Evolutionary conservation across 1,140 invertebrate genomes (phyloP).

Genomic region (Uloborus diversus): DNA sequence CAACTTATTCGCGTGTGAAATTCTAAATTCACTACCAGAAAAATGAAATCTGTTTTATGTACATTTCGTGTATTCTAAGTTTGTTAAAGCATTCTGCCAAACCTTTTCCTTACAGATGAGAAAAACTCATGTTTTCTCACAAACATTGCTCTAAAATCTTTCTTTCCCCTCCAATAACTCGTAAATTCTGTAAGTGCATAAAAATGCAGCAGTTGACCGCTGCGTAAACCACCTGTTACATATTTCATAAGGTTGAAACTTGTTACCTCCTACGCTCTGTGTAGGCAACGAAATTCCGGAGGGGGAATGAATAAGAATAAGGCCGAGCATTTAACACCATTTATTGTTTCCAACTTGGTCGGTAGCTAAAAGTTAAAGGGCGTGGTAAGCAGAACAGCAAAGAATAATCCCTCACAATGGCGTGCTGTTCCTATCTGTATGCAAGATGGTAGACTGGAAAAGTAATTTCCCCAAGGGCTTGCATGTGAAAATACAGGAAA

Average conservation of each 20-base stretch:
- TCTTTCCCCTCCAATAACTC: too few species aligned
- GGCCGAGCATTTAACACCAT: slow-evolving; percentile 35
- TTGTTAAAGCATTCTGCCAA: too few species aligned
- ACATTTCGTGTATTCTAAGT: too few species aligned
- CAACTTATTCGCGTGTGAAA: too few species aligned
- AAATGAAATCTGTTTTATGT: too few species aligned
- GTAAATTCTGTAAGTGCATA: too few species aligned
- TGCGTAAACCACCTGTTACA: slow-evolving; percentile 42
- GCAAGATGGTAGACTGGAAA: slow-evolving; percentile 18
- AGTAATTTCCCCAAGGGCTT: slow-evolving; percentile 40
- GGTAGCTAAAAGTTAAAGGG: too few species aligned
- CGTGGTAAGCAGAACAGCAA: slow-evolving; percentile 7
- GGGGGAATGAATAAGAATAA: slow-evolving; percentile 32
- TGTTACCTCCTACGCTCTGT: too few species aligned
- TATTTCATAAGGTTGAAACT: slow-evolving; percentile 47
- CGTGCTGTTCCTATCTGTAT: slow-evolving; percentile 32
- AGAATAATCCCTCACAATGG: background rate
- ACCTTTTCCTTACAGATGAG: too few species aligned
- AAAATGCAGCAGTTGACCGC: background rate
- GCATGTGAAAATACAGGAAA: slow-evolving; percentile 19
- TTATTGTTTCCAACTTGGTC: slow-evolving; percentile 23
- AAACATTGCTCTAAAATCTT: too few species aligned
- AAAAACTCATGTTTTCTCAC: too few species aligned
- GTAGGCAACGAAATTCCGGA: slow-evolving; percentile 19
- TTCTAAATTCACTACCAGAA: too few species aligned